Evolutionary conservation across 2,797 vertebrate genomes (phyloP).

Genomic region (Florisuga fusca): DNA sequence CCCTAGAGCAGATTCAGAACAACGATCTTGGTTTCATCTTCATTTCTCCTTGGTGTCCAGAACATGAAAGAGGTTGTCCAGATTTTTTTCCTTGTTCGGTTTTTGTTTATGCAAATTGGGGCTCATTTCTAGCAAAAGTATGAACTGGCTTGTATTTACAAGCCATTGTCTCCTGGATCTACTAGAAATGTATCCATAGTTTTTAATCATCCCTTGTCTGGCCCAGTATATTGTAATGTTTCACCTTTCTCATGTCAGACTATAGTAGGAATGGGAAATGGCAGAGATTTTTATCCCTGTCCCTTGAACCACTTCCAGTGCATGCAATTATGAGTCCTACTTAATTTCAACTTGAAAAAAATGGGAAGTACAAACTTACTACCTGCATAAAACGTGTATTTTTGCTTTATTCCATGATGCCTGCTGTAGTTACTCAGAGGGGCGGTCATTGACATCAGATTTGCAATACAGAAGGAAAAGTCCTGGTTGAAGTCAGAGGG

Average conservation of each 20-base stretch:
- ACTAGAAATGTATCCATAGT: not conserved
- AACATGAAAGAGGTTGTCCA: not conserved
- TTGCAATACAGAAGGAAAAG: not conserved
- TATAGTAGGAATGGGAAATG: not conserved
- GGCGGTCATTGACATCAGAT: accelerated
- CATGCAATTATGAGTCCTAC: not conserved
- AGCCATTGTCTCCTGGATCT: not conserved
- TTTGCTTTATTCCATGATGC: not conserved
- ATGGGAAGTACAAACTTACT: not conserved
- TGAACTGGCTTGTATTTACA: not conserved
- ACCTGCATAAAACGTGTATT: not conserved
- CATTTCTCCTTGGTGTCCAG: not conserved
- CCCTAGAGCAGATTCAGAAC: not conserved
- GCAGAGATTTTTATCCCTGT: not conserved
- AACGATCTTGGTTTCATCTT: not conserved
- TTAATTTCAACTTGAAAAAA: not conserved
- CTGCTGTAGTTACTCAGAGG: not conserved
- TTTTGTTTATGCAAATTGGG: not conserved
- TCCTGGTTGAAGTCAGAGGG: not conserved
- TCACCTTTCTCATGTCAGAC: not conserved
- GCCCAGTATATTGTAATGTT: not conserved
- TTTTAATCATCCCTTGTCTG: not conserved
- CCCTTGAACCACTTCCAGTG: not conserved
- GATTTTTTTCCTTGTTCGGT: not conserved
- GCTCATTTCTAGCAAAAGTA: not conserved